These are phyloP conservation scores for Orthonyx spaldingii DNA, from an alignment of 2,113 vertebrate genomes.

Conservation along the genomic window DNA sequence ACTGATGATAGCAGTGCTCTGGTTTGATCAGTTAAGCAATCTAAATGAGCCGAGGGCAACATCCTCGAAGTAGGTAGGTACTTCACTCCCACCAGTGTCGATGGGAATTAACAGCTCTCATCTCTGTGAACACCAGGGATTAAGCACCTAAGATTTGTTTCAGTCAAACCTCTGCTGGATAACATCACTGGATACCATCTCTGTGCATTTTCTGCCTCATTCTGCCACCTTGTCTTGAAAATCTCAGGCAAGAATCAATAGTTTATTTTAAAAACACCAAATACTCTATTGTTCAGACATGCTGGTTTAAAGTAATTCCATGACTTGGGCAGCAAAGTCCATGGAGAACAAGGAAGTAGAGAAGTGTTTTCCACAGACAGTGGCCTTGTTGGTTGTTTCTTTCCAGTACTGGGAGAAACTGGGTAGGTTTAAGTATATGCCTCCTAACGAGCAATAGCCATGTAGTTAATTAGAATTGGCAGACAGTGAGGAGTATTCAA, in stretches of 20 bases:
- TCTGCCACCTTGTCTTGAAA: not conserved
- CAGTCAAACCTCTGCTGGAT: not conserved
- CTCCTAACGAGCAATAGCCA: not conserved
- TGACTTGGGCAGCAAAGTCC: not conserved
- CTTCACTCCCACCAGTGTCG: not conserved
- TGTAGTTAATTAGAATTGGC: not conserved
- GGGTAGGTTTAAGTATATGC: not conserved
- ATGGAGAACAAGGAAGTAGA: not conserved
- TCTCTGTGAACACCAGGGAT: not conserved
- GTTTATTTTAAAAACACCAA: not conserved
- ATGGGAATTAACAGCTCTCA: not conserved
- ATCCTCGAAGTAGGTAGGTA: not conserved
- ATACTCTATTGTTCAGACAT: not conserved
- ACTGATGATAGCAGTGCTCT: not conserved
- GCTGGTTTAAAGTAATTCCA: not conserved
- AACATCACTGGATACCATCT: not conserved
- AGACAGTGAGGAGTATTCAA: not conserved
- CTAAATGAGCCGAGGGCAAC: not conserved
- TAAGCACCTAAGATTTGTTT: not conserved
- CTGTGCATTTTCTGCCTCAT: not conserved
- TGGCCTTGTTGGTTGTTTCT: not conserved
- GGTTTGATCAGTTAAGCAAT: not conserved
- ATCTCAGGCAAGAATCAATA: not conserved
- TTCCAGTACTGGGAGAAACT: not conserved
- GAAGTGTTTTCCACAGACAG: not conserved